Evolutionary conservation across 2,888 invertebrate genomes (phyloP).

Genomic region (Sipha maydis): DNA sequence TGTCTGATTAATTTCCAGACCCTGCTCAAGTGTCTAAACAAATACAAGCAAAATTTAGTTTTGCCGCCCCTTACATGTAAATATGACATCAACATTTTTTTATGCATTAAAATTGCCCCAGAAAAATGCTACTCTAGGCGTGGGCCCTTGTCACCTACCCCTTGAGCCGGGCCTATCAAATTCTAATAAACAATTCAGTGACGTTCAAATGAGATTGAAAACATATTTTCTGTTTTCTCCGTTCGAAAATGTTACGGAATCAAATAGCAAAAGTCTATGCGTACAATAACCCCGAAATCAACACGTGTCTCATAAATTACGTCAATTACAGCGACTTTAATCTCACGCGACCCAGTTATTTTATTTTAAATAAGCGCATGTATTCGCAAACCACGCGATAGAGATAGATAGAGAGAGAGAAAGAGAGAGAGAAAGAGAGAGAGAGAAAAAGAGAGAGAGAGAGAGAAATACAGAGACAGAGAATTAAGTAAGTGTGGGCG

Average conservation of each 20-base stretch:
- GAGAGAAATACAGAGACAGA: no score
- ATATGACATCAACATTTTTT: no score
- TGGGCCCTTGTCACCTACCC: no score
- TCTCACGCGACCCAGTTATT: slow-evolving; percentile 2
- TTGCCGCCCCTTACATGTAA: no score
- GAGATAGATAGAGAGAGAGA: not conserved
- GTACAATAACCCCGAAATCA: not conserved
- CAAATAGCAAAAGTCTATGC: not conserved
- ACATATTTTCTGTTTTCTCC: not conserved
- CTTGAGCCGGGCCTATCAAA: no score
- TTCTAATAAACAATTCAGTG: not conserved
- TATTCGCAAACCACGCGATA: not conserved
- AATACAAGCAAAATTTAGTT: no score
- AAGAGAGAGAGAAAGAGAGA: no score
- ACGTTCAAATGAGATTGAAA: not conserved
- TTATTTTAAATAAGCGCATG: not conserved
- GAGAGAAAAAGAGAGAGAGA: not conserved
- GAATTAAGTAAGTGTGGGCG: not conserved
- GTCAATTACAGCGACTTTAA: slow-evolving; percentile 21
- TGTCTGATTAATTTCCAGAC: no score
- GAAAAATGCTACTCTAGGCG: no score
- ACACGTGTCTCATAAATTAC: slow-evolving; percentile 34
- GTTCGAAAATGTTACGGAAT: not conserved
- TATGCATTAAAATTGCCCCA: no score
- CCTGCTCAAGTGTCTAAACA: no score